Percentiles rank a stretch among this genome's conserved stretches.
phyloP scores from a whole-genome alignment of 2,888 invertebrate species.

The Xestobium rufovillosum region DNA sequence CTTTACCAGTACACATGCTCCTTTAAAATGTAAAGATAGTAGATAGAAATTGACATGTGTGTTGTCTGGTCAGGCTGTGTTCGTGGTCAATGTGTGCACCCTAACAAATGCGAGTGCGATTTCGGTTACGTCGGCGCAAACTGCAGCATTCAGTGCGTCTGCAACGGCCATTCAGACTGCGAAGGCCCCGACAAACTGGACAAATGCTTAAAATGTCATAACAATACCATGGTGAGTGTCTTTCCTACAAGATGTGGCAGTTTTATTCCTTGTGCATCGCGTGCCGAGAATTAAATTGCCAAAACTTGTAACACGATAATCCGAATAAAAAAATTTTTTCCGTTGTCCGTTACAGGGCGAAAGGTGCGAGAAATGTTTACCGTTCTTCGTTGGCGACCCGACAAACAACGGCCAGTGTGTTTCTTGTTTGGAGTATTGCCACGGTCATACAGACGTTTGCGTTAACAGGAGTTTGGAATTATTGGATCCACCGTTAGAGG shows the following conservation, averaged over 20 bases:
- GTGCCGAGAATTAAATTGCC: no score
- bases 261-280: no score
- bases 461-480: slow-evolving; percentile 42
- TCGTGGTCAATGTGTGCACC: slow-evolving; percentile 74
- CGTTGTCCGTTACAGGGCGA: slow-evolving; percentile 66
- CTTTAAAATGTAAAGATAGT: no score
- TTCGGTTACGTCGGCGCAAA: slow-evolving; percentile 93
- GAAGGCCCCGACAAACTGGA: slow-evolving; percentile 78
- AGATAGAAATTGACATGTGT: no score
- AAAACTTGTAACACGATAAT: no score
- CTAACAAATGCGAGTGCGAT: slow-evolving; percentile 79
- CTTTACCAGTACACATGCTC: no score
- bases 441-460: slow-evolving; percentile 80
- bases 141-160: slow-evolving; percentile 89
- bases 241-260: not conserved
- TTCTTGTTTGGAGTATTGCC: slow-evolving; percentile 82
- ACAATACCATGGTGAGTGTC: slow-evolving; percentile 73
- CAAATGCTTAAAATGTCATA: slow-evolving; percentile 75
- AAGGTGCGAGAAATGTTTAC: slow-evolving; percentile 87
- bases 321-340: no score
- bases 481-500: slow-evolving; percentile 44
- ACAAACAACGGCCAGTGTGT: slow-evolving; percentile 76
- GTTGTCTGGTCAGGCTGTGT: slow-evolving; percentile 69
- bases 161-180: slow-evolving; percentile 91
- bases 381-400: slow-evolving; percentile 88